phyloP scores from a whole-genome alignment of 2,888 invertebrate species.

The Phyllotreta cruciferae region DNA sequence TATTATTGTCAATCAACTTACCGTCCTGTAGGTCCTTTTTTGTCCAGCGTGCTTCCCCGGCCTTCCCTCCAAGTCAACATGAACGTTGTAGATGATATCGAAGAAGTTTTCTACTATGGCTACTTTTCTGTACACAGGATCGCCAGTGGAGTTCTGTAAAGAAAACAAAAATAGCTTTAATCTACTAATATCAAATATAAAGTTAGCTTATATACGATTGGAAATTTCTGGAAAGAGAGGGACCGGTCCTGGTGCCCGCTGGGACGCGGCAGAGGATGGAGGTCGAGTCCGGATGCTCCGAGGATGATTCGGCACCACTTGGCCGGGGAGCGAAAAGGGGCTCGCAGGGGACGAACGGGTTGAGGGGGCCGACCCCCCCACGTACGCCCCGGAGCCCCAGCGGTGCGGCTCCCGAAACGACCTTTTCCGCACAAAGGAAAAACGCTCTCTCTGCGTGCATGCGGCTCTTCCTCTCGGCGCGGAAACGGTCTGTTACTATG shows the following conservation, averaged over 20 bases:
- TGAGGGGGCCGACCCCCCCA: neutral
- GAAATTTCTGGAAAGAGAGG: no score
- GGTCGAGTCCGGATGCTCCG: conserved; percentile 52
- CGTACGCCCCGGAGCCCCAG: conserved; percentile 16
- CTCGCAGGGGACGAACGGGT: no score
- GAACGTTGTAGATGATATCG: conserved; percentile 94
- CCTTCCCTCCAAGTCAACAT: conserved; percentile 91
- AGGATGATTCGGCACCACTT: conserved; percentile 61
- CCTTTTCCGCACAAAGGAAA: conserved; percentile 50
- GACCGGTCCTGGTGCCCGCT: neutral
- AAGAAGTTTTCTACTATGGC: conserved; percentile 98
- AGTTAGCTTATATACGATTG: no score
- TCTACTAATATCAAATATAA: no score
- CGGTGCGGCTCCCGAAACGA: conserved; percentile 38
- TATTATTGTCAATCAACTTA: conserved; percentile 61
- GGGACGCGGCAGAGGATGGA: neutral
- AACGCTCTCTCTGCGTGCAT: conserved; percentile 41
- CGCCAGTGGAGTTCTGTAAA: conserved; percentile 76
- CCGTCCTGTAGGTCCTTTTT: conserved; percentile 94
- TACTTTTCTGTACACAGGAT: conserved; percentile 86
- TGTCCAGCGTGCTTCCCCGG: conserved; percentile 97
- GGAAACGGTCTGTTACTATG: conserved; percentile 42
- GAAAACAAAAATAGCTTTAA: no score
- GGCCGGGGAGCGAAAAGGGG: conserved; percentile 40
- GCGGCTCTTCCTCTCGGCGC: conserved; percentile 17